Base-by-base conservation (phyloP, 2,113 vertebrate genomes). In the Seriola dumerili region DNA sequence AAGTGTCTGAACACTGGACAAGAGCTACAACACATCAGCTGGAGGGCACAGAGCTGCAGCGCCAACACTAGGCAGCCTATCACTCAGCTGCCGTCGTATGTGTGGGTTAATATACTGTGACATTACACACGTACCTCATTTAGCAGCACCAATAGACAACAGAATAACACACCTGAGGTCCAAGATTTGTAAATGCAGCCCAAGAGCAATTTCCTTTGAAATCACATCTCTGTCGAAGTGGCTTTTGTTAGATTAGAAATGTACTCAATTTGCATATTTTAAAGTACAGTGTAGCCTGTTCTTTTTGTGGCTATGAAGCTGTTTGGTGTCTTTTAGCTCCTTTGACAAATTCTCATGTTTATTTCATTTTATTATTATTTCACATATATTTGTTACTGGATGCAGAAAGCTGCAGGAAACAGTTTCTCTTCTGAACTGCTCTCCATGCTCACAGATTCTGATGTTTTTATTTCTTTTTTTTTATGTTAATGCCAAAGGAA, bases 1-100 rank as follows among this genome's bases (percentile, higher is more conserved):
- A 8, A 25, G 83, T 74, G 71, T 82, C 62, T 84, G 78, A 83
- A 69, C 70, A 57, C 55, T 54, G 59, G 77, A 87, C 82, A 83
- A 76, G 52, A 87, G 72, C 81, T 78, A 68, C 81, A 86, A 75
- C 78, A 82, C 54, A 77, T 83, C 79, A 68, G 89, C 85, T 83
- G 70, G 78, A 86, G 89, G 83, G 81, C 78, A 86, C 25, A 0
- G 55, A 61, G 52, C 29, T 1, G 62, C 63, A 78, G 73, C 3
- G 1, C 52, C 62, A 73, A 84, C 63, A 66, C 46, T 32, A 58
- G 46, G 57, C 69, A 78, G 69, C 68, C 72, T 6, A 75, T 78
- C 76, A 72, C 65, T 84, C 76, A 86, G 59, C 80, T 67, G 82
- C 59, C 4, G 19, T 50, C 7, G 4, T 59, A 77, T 50, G 12